A percentile compares a stretch with the other conserved stretches of the same genome.
Conservation (phyloP, 2,888 invertebrate species). For the Lissocephala sabroskyi region DNA sequence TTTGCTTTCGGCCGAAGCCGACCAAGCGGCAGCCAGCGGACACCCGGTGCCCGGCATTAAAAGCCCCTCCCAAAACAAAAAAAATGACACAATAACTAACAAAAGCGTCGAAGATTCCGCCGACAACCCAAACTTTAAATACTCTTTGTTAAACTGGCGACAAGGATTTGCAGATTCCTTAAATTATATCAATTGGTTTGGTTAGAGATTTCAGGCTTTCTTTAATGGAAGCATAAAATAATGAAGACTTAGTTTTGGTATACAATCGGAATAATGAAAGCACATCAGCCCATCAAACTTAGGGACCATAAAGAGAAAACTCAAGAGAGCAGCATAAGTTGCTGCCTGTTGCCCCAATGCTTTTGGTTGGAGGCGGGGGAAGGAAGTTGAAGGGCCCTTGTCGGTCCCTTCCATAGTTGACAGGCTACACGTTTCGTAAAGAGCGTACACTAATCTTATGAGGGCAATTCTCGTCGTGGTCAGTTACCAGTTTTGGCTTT, state of each 20-base stretch:
- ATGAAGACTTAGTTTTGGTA: too few species aligned
- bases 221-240: too few species aligned
- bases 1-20: conserved; percentile 59
- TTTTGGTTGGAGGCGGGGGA: background rate
- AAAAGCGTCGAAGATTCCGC: conserved; percentile 10
- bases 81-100: conserved; percentile 26
- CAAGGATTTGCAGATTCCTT: too few species aligned
- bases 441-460: conserved; percentile 58
- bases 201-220: too few species aligned
- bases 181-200: too few species aligned
- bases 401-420: conserved; percentile 10
- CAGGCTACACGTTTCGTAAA: conserved; percentile 40
- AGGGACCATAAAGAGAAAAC: too few species aligned
- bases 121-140: too few species aligned
- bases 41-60: conserved; percentile 33
- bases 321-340: background rate
- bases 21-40: conserved; percentile 30
- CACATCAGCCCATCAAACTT: too few species aligned
- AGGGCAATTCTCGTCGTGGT: conserved; percentile 39
- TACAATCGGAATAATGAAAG: too few species aligned
- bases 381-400: too few species aligned
- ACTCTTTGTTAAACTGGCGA: too few species aligned
- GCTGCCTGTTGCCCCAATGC: background rate
- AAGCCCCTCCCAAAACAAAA: conserved; percentile 17
- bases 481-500: conserved; percentile 19